Evolutionary conservation across 2,113 vertebrate genomes (phyloP).

Genomic region (Otus sunia): DNA sequence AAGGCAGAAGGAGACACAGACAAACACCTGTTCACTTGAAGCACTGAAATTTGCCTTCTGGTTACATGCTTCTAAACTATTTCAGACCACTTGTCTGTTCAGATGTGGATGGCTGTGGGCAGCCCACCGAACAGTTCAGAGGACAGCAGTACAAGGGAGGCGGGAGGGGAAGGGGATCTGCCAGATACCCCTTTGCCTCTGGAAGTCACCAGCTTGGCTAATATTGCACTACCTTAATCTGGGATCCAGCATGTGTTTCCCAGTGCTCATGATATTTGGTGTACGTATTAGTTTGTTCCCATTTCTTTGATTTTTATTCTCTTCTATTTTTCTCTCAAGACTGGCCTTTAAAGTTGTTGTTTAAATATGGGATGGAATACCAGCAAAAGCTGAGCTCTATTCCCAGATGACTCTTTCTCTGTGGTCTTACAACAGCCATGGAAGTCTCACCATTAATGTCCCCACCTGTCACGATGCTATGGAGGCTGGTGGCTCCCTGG

Average conservation of each 20-base stretch:
- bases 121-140: neutral
- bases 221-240: neutral
- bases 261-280: neutral
- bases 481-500: neutral
- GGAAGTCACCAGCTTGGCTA: neutral
- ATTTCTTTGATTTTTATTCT: neutral
- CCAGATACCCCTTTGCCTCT: neutral
- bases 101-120: neutral
- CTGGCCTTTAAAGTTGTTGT: neutral
- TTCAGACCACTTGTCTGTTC: neutral
- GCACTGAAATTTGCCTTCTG: neutral
- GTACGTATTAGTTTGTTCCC: neutral
- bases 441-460: too few species aligned
- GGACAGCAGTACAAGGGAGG: fast-evolving
- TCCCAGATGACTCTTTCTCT: neutral
- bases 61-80: neutral
- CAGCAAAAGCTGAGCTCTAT: neutral
- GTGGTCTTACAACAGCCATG: neutral
- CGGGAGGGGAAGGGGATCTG: neutral
- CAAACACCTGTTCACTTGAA: neutral
- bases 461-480: too few species aligned
- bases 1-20: neutral
- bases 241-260: neutral
- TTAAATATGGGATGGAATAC: neutral
- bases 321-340: neutral